A percentile compares a stretch with the other conserved stretches of the same genome.
These are phyloP conservation scores for Loripinus fragilis DNA, from an alignment of 2,888 invertebrate species.

Conservation along the genomic window DNA sequence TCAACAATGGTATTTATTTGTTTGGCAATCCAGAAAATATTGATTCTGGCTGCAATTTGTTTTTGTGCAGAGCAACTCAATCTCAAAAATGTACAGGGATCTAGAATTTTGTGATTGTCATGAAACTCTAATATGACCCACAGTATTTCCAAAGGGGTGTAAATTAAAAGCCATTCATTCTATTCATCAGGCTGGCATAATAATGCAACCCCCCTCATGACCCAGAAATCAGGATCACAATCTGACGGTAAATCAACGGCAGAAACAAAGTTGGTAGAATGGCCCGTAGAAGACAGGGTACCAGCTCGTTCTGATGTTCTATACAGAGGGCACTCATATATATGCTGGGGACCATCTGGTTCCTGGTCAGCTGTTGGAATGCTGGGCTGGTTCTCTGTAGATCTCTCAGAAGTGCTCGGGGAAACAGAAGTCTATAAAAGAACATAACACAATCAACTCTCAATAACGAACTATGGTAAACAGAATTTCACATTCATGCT, in stretches of 20 bases:
- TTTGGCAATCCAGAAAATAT: too few relatives aligned
- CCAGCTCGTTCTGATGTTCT: slow-evolving; percentile 82
- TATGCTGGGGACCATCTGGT: slow-evolving; percentile 5
- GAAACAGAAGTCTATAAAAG: background rate
- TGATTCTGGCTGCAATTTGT: too few relatives aligned
- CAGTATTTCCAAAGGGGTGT: too few relatives aligned
- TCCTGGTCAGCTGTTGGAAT: background rate
- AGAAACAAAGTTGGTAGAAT: slow-evolving; percentile 83
- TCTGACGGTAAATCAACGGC: slow-evolving; percentile 78
- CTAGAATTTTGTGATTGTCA: too few relatives aligned
- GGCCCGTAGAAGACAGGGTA: slow-evolving; percentile 82
- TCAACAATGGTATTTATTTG: too few relatives aligned
- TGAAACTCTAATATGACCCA: too few relatives aligned
- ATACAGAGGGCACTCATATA: slow-evolving; percentile 82
- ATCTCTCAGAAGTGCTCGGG: background rate
- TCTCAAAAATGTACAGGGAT: too few relatives aligned
- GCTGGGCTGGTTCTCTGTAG: background rate
- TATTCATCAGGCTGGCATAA: slow-evolving; percentile 81
- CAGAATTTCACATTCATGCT: too few relatives aligned
- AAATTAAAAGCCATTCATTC: too few relatives aligned
- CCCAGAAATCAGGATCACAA: slow-evolving; percentile 79
- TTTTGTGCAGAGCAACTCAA: too few relatives aligned
- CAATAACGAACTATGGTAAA: too few relatives aligned
- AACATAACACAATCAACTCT: too few relatives aligned
- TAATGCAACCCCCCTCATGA: slow-evolving; percentile 81